Evolutionary conservation across 2,113 vertebrate genomes (phyloP), one percentile per base, ranked within the genome.

Genomic region (Tetrao urogallus): DNA sequence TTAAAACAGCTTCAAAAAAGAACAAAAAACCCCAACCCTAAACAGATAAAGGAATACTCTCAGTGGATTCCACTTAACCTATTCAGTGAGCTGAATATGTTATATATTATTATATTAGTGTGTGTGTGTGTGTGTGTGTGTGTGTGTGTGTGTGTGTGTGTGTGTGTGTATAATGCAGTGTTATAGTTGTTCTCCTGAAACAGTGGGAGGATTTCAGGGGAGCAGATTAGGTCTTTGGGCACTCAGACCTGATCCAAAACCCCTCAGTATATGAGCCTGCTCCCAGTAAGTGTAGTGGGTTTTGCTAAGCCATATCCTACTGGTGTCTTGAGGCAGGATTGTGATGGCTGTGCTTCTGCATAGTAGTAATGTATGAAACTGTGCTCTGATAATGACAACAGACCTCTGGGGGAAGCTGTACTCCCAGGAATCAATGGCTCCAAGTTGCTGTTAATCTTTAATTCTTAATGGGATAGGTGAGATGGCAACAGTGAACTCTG

Each of bases 331-430:
- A 58, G 52, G 74, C 52, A 75, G 43, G 38, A 19, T 73, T 34
- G 1, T 38, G 2, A 0, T n/a, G n/a, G 30, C 58, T 82, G 63
- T 69, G 48, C 47, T 43, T 65, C 70, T 76, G 38, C 43, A 6
- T 22, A 2, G 20, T 47, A 6, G 14, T 64, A 3, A 1, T 0
- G 0, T n/a, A 8, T 20, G 40, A 40, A 47, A 36, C 40, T 90
- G 54, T 50, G 10, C 22, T 28, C 48, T 83, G 20, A 11, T 27
- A 1, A 1, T 50, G 42, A 48, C 60, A 60, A 69, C 43, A 79
- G 27, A 14, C 36, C 58, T 54, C 54, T 54, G 58, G 54, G 43
- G 70, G 73, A 57, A 64, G 58, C 63, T 76, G 50, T 63, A 9
- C 36, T 64, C 4, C 1, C 48, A 48, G 48, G 66, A 75, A 27